These are phyloP conservation scores for Parelbella ahira DNA, from an alignment of 2,888 invertebrate genomes.

Conservation along the genomic window DNA sequence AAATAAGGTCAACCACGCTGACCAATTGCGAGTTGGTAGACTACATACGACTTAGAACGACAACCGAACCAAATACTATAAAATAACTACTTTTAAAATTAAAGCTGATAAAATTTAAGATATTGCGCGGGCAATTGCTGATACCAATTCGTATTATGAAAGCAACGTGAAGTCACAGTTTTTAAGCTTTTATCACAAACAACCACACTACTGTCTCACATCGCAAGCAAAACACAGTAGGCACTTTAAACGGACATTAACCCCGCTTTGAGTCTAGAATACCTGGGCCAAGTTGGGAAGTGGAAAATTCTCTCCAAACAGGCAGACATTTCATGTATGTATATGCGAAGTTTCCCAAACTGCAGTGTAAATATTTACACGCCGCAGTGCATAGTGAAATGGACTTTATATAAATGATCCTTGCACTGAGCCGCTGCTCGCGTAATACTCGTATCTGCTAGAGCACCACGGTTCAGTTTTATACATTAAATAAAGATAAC, in stretches of 20 bases:
- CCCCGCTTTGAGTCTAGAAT: constrained; percentile 24
- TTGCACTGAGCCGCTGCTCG: constrained; percentile 6
- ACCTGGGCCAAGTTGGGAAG: constrained; percentile 22
- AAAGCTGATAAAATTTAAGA: too few species aligned
- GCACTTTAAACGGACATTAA: constrained; percentile 24
- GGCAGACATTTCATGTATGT: constrained; percentile 23
- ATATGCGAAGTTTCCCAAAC: constrained; percentile 21
- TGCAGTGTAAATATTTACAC: constrained; percentile 20
- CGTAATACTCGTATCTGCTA: constrained; percentile 7
- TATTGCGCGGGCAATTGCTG: too few species aligned
- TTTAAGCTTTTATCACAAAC: constrained; percentile 5
- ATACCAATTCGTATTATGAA: too few species aligned
- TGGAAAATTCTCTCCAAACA: constrained; percentile 25
- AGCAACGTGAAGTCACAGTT: too few species aligned
- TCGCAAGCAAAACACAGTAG: constrained; percentile 12
- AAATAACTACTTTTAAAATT: too few species aligned
- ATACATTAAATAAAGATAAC: background rate
- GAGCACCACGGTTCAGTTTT: background rate
- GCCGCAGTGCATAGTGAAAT: constrained; percentile 18
- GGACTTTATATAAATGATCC: constrained; percentile 16
- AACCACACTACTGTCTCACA: constrained; percentile 5
- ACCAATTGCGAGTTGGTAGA: too few species aligned
- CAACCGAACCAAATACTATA: too few species aligned
- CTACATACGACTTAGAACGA: too few species aligned
- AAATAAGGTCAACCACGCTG: too few species aligned